Evolutionary conservation across 2,797 vertebrate genomes (phyloP).

Genomic region (Pseudochromis fuscus): DNA sequence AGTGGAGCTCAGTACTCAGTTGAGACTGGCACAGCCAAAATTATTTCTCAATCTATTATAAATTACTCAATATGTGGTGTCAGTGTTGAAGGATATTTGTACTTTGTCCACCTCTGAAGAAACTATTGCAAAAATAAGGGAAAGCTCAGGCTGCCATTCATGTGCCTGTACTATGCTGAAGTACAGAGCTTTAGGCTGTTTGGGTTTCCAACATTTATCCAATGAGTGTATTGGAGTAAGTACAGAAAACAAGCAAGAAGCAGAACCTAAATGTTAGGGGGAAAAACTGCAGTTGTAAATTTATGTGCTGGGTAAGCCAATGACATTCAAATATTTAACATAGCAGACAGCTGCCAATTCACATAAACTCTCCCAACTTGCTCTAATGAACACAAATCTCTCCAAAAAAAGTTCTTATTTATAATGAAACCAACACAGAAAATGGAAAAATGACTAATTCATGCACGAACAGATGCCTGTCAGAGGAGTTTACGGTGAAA

Average conservation of each 20-base stretch:
- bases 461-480: constrained; percentile 27
- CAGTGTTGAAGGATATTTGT: background rate
- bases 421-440: constrained; percentile 18
- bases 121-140: background rate
- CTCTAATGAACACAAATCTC: constrained; percentile 28
- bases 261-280: background rate
- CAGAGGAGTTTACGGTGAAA: constrained; percentile 33
- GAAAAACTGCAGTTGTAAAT: constrained; percentile 34
- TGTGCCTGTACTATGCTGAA: background rate
- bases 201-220: background rate
- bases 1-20: background rate
- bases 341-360: constrained; percentile 31
- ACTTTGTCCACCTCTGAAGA: background rate
- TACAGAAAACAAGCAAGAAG: constrained; percentile 4
- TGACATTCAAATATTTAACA: constrained; percentile 51
- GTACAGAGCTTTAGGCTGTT: background rate
- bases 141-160: background rate
- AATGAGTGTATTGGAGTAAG: background rate
- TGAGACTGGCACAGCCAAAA: background rate
- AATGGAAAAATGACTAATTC: constrained; percentile 38
- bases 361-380: constrained; percentile 4
- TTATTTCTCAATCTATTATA: background rate
- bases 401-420: constrained; percentile 25
- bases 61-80: background rate
- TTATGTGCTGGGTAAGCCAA: constrained; percentile 6